phyloP scores from a whole-genome alignment of 37 sponge, comb jelly and placozoan genomes.

The Spongilla lacustris region DNA sequence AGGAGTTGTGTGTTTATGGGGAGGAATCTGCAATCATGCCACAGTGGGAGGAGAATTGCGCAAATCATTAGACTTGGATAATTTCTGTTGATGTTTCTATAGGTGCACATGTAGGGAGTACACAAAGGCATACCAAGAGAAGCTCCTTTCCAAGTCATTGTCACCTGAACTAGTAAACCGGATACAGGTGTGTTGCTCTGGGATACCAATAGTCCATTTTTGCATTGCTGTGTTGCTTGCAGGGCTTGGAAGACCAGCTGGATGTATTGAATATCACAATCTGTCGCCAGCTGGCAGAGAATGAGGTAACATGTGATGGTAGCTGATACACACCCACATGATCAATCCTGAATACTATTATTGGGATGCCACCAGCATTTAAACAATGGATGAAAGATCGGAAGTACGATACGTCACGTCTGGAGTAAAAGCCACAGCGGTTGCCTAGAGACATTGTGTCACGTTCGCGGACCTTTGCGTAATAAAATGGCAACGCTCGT shows the following conservation, averaged over 20 bases:
- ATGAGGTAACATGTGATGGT: slow-evolving; percentile 27
- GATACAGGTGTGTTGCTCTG: background rate
- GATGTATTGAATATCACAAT: slow-evolving; percentile 73
- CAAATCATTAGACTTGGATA: background rate
- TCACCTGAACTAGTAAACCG: slow-evolving; percentile 12
- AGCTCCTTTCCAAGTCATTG: slow-evolving; percentile 39
- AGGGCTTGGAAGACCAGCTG: slow-evolving; percentile 66
- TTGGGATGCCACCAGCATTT: no score
- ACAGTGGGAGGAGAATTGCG: background rate
- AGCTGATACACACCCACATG: no score
- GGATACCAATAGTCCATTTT: background rate
- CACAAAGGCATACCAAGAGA: slow-evolving; percentile 44
- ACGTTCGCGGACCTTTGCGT: no score
- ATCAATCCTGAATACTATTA: no score
- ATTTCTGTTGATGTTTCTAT: background rate
- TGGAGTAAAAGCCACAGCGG: no score
- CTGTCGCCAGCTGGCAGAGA: slow-evolving; percentile 65
- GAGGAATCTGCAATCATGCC: background rate
- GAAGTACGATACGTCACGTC: no score
- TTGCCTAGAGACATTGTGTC: no score
- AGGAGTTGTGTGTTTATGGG: background rate
- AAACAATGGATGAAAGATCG: no score
- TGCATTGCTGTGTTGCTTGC: background rate
- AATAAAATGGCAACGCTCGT: no score
- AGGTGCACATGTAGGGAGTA: slow-evolving; percentile 45